Base-by-base conservation (phyloP, 2,888 invertebrate species). In the Odontocolon sp. region DNA sequence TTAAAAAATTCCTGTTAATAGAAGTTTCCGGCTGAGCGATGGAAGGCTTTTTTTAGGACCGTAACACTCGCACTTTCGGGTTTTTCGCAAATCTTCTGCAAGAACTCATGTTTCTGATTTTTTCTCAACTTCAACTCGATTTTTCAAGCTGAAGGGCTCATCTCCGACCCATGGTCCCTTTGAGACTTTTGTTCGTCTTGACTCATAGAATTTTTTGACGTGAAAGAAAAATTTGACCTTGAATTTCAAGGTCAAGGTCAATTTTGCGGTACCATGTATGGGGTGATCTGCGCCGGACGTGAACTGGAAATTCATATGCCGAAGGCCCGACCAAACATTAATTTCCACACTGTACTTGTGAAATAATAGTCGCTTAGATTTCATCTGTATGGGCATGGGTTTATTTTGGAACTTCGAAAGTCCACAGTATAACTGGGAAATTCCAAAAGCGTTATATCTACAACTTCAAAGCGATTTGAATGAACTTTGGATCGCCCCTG, bases 301-400 rank as follows among this genome's bases (percentile, higher is more conserved):
- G 36, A 36, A 36, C 36, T 36, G 36, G 36, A 36, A n/a, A 36
- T 36, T 36, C 36, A 36, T 36, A 8, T 36, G 36, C 31, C 45
- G 16, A 28, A 61, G 61, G 28, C 6, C 31, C n/a, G 61, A 61
- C 42, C 26, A 42, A 33, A 31, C 26, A 61, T 47, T 45, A 45
- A 31, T 45, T 45, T 59, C 11, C 16, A 26, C 26, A 23, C 40
- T 40, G 38, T 36, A n/a, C 36, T n/a, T 33, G 4, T n/a, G n/a
- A n/a, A n/a, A n/a, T n/a, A n/a, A n/a, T n/a, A n/a, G n/a, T n/a
- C n/a, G n/a, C n/a, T n/a, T n/a, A n/a, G n/a, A n/a, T n/a, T n/a
- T n/a, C n/a, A n/a, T n/a, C n/a, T n/a, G n/a, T n/a, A n/a, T n/a
- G n/a, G n/a, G n/a, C n/a, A n/a, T n/a, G n/a, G n/a, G n/a, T n/a